Base-by-base conservation (phyloP, 1,140 invertebrate genomes). In the Drosophila biarmipes region DNA sequence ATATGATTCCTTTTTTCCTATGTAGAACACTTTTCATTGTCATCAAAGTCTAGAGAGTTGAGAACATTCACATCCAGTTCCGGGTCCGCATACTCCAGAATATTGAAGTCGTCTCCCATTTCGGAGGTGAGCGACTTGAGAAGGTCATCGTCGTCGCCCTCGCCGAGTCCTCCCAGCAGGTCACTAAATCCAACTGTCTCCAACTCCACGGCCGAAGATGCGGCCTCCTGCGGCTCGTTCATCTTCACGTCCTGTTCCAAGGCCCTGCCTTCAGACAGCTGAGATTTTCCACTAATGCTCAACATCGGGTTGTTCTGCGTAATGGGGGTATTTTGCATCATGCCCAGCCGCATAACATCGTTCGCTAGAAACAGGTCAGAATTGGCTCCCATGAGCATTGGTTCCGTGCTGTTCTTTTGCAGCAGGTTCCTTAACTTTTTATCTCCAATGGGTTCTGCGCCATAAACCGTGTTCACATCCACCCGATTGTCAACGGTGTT, bases 71-170 rank as follows among this genome's bases (percentile, higher is more conserved):
- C 95, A 64, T 97, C 96, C n/a, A 98, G 93, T 92, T 98, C 97
- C 1, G 98, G 96, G 94, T 99, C 98, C 0, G 97, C 98, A 93
- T 98, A 99, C 92, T 98, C 97, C 38, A 99, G 92, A 81, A 99
- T 98, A 92, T 99, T 98, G 92, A 99, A 99, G 92, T 98, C 97
- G 87, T 97, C 96, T 14, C 97, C 97, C 93, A 98, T 96, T 93
- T 97, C 96, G 34, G 96, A 97, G 93, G 93, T 93, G 73, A 94
- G 86, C 43, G 93, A 94, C 74, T 94, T 94, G 93, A 96, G 94
- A 14, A 98, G 93, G 64, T 98, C 94, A 89, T 98, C 97, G 90
- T 98, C 97, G 90, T 98, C 97, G 73, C 97, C 97, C 29, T 97
- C 95, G 5, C 95, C 96, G 29, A 97, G 92, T 54, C 97, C 96